Conservation (phyloP, 2,888 invertebrate genomes). For the Altica lythri region DNA sequence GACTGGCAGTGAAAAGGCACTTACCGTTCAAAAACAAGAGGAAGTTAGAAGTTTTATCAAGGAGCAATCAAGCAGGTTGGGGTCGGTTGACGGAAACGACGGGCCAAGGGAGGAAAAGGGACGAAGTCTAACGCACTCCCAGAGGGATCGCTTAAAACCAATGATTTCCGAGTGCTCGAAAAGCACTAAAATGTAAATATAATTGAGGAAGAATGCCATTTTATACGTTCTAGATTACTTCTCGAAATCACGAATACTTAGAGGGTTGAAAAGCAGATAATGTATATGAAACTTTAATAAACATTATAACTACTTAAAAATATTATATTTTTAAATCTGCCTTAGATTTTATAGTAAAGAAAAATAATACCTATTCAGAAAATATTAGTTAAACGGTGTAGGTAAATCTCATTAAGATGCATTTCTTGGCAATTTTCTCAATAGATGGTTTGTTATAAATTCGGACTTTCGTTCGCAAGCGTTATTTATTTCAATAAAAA, state of each 20-base stretch:
- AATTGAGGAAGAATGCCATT: slow-evolving; percentile 18
- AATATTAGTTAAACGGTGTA: too few relatives aligned
- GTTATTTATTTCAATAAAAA: too few relatives aligned
- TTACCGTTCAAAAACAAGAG: slow-evolving; percentile 40
- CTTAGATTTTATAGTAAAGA: too few relatives aligned
- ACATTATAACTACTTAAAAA: too few relatives aligned
- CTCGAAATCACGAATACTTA: background rate
- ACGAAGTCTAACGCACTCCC: slow-evolving; percentile 46
- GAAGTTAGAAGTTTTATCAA: slow-evolving; percentile 40
- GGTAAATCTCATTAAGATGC: too few relatives aligned
- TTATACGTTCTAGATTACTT: slow-evolving; percentile 6
- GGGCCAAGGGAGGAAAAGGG: slow-evolving; percentile 15
- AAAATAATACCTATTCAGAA: too few relatives aligned
- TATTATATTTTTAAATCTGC: too few relatives aligned
- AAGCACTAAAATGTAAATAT: slow-evolving; percentile 26
- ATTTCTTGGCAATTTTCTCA: too few relatives aligned
- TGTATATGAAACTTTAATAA: background rate
- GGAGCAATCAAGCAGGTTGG: slow-evolving; percentile 37
- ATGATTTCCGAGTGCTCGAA: slow-evolving; percentile 28
- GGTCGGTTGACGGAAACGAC: slow-evolving; percentile 44
- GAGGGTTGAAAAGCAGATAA: slow-evolving; percentile 1
- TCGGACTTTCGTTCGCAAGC: too few relatives aligned
- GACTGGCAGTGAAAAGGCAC: slow-evolving; percentile 27
- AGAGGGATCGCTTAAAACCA: slow-evolving; percentile 26
- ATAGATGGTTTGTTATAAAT: too few relatives aligned